A percentile compares a stretch with the other conserved stretches of the same genome.
Evolutionary conservation across 1,140 invertebrate genomes (phyloP).

Genomic region (Panagrolaimus sp.): DNA sequence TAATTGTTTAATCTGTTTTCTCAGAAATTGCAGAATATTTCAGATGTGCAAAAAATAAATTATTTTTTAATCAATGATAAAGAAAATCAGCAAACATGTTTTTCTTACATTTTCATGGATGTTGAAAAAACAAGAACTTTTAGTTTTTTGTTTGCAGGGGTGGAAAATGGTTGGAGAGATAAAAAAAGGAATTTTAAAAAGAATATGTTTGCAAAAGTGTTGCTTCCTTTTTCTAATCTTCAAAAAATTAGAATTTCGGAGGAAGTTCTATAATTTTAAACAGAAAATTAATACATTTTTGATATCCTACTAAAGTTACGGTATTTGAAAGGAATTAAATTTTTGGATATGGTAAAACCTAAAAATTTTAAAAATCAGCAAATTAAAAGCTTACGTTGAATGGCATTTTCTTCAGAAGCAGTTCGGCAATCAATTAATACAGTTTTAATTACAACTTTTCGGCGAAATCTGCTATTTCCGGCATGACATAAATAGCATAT

Average conservation of each 20-base stretch:
- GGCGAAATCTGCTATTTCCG: conserved; percentile 23
- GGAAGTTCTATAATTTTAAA: no score
- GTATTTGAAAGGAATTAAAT: no score
- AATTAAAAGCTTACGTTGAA: conserved; percentile 28
- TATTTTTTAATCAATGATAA: background rate
- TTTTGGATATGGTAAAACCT: no score
- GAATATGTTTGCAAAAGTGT: background rate
- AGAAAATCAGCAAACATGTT: background rate
- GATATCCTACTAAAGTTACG: no score
- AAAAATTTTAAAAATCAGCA: no score
- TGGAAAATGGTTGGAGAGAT: background rate
- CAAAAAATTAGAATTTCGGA: no score
- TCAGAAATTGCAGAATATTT: no score
- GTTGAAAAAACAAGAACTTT: conserved; percentile 11
- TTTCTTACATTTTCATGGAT: conserved; percentile 3
- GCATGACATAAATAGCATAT: conserved; percentile 29
- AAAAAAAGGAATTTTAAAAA: no score
- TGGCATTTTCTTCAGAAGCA: conserved; percentile 31
- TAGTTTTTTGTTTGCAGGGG: background rate
- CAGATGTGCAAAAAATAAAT: conserved; percentile 8
- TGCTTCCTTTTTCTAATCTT: no score
- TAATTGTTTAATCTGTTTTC: no score
- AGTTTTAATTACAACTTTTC: conserved; percentile 38
- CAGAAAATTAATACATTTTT: no score
- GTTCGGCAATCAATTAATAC: conserved; percentile 34